A percentile compares a stretch with the other conserved stretches of the same genome.
phyloP scores from a whole-genome alignment of 2,888 invertebrate genomes.

The Serrognathus titanus region DNA sequence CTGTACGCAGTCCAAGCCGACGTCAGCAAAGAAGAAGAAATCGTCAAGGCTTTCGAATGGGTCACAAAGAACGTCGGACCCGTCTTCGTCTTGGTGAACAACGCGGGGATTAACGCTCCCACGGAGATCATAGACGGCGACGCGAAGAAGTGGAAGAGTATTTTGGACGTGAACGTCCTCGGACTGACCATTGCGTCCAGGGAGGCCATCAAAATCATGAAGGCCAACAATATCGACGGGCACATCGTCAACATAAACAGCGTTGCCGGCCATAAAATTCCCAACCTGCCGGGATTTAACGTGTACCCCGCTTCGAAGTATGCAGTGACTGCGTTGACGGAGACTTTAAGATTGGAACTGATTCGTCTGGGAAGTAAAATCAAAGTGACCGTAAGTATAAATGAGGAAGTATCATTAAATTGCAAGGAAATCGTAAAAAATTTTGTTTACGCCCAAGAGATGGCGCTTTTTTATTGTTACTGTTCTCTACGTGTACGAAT shows the following conservation, averaged over 20 bases:
- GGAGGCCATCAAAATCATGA: constrained; percentile 13
- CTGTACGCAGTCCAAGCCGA: constrained; percentile 3
- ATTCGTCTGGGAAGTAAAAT: constrained; percentile 3
- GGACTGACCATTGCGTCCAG: constrained; percentile 3
- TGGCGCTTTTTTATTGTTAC: too few relatives aligned
- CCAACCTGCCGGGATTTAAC: not conserved
- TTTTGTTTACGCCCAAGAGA: too few relatives aligned
- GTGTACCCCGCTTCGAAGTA: constrained; percentile 3
- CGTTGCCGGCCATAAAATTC: constrained; percentile 4
- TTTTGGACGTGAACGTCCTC: constrained; percentile 10
- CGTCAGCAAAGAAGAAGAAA: constrained; percentile 5
- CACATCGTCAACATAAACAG: constrained; percentile 16
- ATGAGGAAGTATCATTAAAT: too few relatives aligned
- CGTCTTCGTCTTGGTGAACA: constrained; percentile 2
- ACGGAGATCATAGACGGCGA: constrained; percentile 5
- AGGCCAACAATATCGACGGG: constrained; percentile 3
- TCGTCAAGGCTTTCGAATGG: constrained; percentile 1
- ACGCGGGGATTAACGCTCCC: constrained; percentile 4
- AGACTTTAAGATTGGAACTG: constrained; percentile 5
- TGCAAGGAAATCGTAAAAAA: too few relatives aligned
- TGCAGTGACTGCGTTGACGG: not conserved
- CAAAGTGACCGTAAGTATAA: not conserved
- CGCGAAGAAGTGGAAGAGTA: constrained; percentile 2
- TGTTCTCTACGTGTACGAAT: too few relatives aligned
- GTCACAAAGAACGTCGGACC: constrained; percentile 4